Evolutionary conservation across 1,140 invertebrate species (phyloP).

Genomic region (Lamellibrachia luymesi): DNA sequence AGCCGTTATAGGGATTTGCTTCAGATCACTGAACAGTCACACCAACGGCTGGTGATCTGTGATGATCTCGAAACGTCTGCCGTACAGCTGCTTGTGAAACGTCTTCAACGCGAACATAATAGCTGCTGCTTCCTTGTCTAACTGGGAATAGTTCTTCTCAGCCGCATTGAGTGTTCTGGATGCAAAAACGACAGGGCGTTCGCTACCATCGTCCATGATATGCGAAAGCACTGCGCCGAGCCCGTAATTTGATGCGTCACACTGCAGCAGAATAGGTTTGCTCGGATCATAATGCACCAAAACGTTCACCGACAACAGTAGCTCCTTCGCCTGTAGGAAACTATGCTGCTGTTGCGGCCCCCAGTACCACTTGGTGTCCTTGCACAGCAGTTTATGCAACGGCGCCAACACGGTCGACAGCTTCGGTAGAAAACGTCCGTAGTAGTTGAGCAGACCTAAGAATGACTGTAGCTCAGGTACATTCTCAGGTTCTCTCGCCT

Average conservation of each 20-base stretch:
- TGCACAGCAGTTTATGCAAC: conserved; percentile 17
- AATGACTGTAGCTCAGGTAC: conserved; percentile 24
- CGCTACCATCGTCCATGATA: conserved; percentile 33
- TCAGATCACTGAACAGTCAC: conserved; percentile 35
- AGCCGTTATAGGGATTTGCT: too few species aligned
- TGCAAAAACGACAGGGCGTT: conserved; percentile 47
- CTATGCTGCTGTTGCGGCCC: background rate
- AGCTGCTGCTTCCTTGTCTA: conserved; percentile 60
- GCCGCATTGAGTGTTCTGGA: conserved; percentile 51
- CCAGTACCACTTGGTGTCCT: conserved; percentile 18
- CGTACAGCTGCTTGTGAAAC: conserved; percentile 60
- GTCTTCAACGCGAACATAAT: conserved; percentile 59
- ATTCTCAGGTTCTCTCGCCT: conserved; percentile 12
- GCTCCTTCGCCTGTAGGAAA: conserved; percentile 8
- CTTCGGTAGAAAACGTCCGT: conserved; percentile 23
- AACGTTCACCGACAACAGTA: conserved; percentile 17
- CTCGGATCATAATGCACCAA: conserved; percentile 39
- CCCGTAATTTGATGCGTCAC: conserved; percentile 43
- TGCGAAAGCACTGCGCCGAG: conserved; percentile 46
- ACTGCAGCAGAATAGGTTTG: conserved; percentile 35
- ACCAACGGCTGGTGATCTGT: conserved; percentile 51
- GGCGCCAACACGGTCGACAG: conserved; percentile 23
- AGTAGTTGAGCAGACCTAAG: conserved; percentile 29
- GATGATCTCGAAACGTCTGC: conserved; percentile 35
- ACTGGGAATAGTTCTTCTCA: conserved; percentile 57